A percentile compares a stretch with the other conserved stretches of the same genome.
Evolutionary conservation across 2,888 invertebrate genomes (phyloP).

Genomic region (Palloptera scutellata): DNA sequence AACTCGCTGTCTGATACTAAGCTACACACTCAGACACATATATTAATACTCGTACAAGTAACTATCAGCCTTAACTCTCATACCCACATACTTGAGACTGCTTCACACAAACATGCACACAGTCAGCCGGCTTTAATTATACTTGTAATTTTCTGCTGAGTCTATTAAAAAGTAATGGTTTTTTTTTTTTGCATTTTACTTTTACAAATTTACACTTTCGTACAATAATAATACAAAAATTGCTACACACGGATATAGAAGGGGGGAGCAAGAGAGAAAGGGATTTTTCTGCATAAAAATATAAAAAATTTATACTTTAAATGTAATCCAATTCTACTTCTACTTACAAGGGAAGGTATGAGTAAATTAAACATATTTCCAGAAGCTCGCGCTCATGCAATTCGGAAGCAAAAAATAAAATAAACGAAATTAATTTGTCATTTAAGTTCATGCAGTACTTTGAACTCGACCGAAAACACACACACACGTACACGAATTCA

Average conservation of each 20-base stretch:
- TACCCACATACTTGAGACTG: neutral
- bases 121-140: no score
- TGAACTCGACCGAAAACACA: neutral
- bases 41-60: neutral
- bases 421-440: conserved; percentile 19
- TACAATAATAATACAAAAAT: no score
- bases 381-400: neutral
- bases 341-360: no score
- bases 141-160: conserved; percentile 1
- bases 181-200: neutral
- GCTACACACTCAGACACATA: no score
- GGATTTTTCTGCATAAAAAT: no score
- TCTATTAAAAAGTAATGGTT: conserved; percentile 11
- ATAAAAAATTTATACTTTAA: no score
- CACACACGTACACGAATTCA: neutral
- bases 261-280: no score
- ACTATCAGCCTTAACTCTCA: neutral
- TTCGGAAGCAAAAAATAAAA: neutral
- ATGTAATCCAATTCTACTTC: no score
- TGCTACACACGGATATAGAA: no score
- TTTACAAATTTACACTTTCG: neutral
- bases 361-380: no score
- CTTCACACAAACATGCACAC: no score
- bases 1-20: no score
- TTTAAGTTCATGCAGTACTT: conserved; percentile 1